A percentile compares a stretch with the other conserved stretches of the same genome.
Evolutionary conservation across 2,888 invertebrate genomes (phyloP).

Genomic region (Eurois occulta): DNA sequence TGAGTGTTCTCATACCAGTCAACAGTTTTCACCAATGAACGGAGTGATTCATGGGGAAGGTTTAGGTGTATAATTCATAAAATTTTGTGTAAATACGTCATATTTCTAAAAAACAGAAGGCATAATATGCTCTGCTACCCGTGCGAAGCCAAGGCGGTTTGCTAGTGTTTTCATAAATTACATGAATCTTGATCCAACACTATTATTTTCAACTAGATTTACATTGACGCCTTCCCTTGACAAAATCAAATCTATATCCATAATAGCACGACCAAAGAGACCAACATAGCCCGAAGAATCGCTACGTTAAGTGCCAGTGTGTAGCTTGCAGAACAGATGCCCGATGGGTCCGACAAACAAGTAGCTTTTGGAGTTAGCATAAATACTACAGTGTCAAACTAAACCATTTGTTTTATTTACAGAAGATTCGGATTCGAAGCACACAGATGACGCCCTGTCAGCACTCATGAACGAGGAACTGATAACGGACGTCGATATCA

Average conservation of each 20-base stretch:
- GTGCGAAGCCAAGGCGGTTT: too few relatives aligned
- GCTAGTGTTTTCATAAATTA: not conserved
- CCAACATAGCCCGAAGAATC: too few relatives aligned
- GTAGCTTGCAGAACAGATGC: not conserved
- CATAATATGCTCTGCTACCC: not conserved
- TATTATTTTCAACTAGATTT: not conserved
- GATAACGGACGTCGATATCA: constrained; percentile 85
- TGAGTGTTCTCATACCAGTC: not conserved
- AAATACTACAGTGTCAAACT: not conserved
- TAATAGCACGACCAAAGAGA: too few relatives aligned
- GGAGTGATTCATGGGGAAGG: not conserved
- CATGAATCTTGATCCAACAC: not conserved
- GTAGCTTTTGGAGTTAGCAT: not conserved
- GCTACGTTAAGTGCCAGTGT: not conserved
- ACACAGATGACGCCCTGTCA: constrained; percentile 85
- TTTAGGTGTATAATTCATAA: not conserved
- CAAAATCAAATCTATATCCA: not conserved
- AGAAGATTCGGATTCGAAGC: constrained; percentile 84
- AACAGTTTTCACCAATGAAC: not conserved
- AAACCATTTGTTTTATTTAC: not conserved
- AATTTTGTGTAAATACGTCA: not conserved
- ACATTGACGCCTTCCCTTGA: not conserved
- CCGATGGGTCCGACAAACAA: not conserved
- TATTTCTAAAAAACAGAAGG: not conserved
- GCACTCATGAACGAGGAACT: constrained; percentile 88